Percentiles rank a stretch among this genome's conserved stretches.
Evolutionary conservation across 2,888 invertebrate genomes (phyloP).

Genomic region (Tiliacea citrago): DNA sequence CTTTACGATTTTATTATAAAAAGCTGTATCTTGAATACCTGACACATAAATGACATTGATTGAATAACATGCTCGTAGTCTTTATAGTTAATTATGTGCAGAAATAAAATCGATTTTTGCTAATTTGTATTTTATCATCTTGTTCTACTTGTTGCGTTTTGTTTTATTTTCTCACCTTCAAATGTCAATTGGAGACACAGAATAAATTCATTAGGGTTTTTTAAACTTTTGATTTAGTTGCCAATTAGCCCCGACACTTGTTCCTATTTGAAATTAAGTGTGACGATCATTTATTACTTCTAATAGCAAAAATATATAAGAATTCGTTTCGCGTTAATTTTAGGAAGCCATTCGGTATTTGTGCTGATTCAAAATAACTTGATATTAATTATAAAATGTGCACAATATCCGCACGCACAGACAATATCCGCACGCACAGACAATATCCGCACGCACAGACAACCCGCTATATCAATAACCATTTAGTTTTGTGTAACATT

Average conservation of each 20-base stretch:
- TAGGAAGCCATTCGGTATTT: background rate
- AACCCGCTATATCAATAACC: background rate
- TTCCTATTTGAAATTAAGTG: conserved; percentile 35
- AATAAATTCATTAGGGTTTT: conserved; percentile 36
- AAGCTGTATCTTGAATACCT: conserved; percentile 4
- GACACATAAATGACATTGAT: conserved; percentile 49
- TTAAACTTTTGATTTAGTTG: conserved; percentile 3
- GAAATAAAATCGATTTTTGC: conserved; percentile 55
- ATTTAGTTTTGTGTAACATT: background rate
- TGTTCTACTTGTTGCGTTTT: conserved; percentile 42
- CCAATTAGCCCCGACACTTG: conserved; percentile 48
- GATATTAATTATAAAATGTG: background rate
- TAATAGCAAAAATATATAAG: conserved; percentile 21
- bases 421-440: too few species aligned
- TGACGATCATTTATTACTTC: conserved; percentile 34
- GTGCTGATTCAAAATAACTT: background rate
- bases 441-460: background rate
- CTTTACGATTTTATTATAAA: conserved; percentile 17
- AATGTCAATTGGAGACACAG: conserved; percentile 37
- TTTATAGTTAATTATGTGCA: conserved; percentile 49
- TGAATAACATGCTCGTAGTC: conserved; percentile 47
- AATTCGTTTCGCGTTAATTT: conserved; percentile 21
- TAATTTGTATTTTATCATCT: conserved; percentile 59
- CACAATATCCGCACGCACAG: background rate
- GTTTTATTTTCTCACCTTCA: conserved; percentile 55